Conservation (phyloP, 2,888 invertebrate species). For the Drosophila affinis region DNA sequence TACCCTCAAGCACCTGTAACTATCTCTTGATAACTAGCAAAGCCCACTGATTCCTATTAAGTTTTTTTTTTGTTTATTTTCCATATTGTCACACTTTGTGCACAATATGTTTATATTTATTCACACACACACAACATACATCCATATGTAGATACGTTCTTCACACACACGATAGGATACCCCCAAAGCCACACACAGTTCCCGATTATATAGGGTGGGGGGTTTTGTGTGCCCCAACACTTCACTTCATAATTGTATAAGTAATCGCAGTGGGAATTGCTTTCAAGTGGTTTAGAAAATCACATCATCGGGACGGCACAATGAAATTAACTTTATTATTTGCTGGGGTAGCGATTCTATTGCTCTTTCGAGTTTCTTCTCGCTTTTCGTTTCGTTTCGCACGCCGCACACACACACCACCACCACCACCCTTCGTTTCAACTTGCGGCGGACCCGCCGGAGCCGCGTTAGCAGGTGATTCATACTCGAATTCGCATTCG, state of each 20-base stretch:
- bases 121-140: not conserved
- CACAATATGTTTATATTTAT: not conserved
- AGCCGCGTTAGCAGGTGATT: not conserved
- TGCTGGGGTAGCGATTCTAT: constrained; percentile 43
- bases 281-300: constrained; percentile 29
- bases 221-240: not conserved
- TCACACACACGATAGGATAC: constrained; percentile 1
- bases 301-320: constrained; percentile 20
- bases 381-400: not conserved
- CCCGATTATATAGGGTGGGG: not conserved
- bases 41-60: not conserved
- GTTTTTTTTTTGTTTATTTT: not conserved
- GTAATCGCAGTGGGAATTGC: constrained; percentile 5
- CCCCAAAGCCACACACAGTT: not conserved
- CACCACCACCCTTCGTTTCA: constrained; percentile 26
- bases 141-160: too few relatives aligned
- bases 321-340: constrained; percentile 19
- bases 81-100: not conserved
- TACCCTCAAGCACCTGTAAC: not conserved
- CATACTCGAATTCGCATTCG: not conserved
- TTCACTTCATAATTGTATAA: not conserved
- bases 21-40: not conserved
- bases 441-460: constrained; percentile 30
- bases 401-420: constrained; percentile 5
- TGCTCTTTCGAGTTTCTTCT: constrained; percentile 5